These are phyloP conservation scores for Calliopum simillimum DNA, from an alignment of 2,888 invertebrate species.

Conservation along the genomic window DNA sequence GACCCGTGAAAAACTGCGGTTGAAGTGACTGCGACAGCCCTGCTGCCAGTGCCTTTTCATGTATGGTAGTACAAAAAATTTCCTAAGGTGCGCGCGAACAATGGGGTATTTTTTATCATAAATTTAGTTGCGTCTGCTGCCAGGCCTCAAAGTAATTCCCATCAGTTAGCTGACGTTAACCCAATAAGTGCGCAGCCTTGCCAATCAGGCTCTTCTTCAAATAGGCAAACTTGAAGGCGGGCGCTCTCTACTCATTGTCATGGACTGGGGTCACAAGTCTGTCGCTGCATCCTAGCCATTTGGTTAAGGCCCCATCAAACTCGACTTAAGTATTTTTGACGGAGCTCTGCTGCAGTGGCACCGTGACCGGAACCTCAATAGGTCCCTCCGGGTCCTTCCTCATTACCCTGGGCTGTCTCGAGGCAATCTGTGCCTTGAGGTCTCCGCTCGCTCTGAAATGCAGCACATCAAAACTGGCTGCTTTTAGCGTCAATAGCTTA, in stretches of 20 bases:
- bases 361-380: background rate
- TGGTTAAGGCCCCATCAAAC: slow-evolving; percentile 14
- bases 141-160: background rate
- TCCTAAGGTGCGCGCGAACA: background rate
- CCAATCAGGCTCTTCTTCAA: background rate
- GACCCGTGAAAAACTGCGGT: too few relatives aligned
- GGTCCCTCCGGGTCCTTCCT: too few relatives aligned
- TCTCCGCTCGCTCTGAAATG: too few relatives aligned
- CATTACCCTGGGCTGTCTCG: too few relatives aligned
- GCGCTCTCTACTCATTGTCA: background rate
- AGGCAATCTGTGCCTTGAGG: too few relatives aligned
- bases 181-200: background rate
- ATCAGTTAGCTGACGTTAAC: too few relatives aligned
- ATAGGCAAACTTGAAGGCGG: too few relatives aligned
- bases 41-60: too few relatives aligned
- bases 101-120: background rate
- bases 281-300: slow-evolving; percentile 7
- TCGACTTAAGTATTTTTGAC: slow-evolving; percentile 15
- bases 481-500: too few relatives aligned
- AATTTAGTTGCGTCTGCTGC: background rate
- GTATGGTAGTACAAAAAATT: background rate
- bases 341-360: slow-evolving; percentile 12
- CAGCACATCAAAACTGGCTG: too few relatives aligned
- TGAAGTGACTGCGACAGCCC: too few relatives aligned
- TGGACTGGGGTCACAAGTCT: background rate